phyloP scores from a whole-genome alignment of 2,113 vertebrate genomes.

The Tragelaphus imberbis region DNA sequence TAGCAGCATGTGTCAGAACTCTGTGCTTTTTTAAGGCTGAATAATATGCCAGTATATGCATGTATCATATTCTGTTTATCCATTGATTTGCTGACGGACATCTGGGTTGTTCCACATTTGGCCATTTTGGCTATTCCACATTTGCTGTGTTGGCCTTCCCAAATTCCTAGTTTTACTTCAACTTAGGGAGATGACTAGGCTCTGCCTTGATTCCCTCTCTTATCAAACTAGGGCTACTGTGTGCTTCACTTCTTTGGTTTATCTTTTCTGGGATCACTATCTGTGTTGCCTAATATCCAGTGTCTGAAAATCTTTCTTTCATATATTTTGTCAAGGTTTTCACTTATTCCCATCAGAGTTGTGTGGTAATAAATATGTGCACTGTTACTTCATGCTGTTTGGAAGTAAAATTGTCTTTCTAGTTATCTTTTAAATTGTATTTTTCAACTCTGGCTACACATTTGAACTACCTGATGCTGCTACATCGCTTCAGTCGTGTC shows the following conservation, averaged over 20 bases:
- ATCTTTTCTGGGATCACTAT: neutral
- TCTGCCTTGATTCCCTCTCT: neutral
- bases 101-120: neutral
- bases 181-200: neutral
- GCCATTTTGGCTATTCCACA: neutral
- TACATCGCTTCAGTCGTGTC: no score
- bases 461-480: neutral
- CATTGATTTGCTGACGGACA: neutral
- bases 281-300: neutral
- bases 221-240: neutral
- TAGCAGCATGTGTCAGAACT: neutral
- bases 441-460: neutral
- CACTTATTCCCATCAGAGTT: neutral
- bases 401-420: neutral
- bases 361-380: neutral
- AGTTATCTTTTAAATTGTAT: neutral
- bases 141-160: neutral
- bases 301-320: neutral
- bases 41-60: neutral
- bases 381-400: neutral
- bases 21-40: neutral
- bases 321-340: neutral
- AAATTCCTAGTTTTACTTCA: neutral
- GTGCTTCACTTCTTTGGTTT: neutral
- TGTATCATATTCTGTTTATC: neutral